phyloP scores from a whole-genome alignment of 2,113 vertebrate species.

The Maccullochella peelii region DNA sequence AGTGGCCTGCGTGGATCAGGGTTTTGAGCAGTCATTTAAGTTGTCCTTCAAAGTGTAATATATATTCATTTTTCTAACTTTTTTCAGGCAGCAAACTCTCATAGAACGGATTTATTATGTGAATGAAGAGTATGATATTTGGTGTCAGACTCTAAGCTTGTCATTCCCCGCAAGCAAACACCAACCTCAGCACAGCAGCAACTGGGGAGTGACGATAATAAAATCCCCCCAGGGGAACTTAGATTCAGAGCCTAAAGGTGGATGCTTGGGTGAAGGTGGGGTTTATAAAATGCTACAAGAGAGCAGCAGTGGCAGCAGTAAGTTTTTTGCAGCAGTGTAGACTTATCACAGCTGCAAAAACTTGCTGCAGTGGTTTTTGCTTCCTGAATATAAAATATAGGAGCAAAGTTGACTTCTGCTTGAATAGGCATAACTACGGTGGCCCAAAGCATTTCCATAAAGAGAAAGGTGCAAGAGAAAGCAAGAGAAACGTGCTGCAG shows the following conservation, averaged over 20 bases:
- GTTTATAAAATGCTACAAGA: conserved; percentile 35
- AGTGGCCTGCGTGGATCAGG: neutral
- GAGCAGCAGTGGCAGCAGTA: conserved; percentile 16
- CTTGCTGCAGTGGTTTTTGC: neutral
- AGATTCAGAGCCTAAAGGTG: conserved; percentile 50
- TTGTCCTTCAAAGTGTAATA: neutral
- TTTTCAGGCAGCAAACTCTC: conserved; percentile 16
- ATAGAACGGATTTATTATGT: neutral
- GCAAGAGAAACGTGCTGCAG: too few relatives aligned
- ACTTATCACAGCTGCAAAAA: neutral
- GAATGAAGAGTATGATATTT: conserved; percentile 40
- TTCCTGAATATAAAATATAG: neutral
- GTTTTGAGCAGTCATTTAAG: neutral
- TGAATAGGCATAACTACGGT: neutral
- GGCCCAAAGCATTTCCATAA: too few relatives aligned
- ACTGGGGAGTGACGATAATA: conserved; percentile 53
- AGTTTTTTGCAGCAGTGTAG: conserved; percentile 21
- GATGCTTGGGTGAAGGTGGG: conserved; percentile 33
- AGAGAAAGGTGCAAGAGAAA: too few relatives aligned
- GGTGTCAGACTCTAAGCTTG: conserved; percentile 28
- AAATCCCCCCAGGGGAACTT: conserved; percentile 29
- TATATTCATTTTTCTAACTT: conserved; percentile 6
- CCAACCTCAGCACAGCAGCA: conserved; percentile 26
- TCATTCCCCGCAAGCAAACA: conserved; percentile 35
- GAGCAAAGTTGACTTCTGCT: neutral